Evolutionary conservation across 2,888 invertebrate species (phyloP).

Genomic region (Seira ritae): DNA sequence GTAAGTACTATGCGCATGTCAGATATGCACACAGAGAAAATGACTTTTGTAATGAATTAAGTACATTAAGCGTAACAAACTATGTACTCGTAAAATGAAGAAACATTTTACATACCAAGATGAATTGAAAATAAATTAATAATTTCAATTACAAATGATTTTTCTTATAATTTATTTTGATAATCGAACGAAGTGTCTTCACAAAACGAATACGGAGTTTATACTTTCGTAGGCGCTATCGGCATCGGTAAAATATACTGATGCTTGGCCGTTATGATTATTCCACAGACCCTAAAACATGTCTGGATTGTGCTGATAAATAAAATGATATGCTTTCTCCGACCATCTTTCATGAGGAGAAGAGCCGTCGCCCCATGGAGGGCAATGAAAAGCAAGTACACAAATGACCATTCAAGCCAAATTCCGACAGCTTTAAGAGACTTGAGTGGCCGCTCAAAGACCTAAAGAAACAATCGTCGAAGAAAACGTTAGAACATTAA

Average conservation of each 20-base stretch:
- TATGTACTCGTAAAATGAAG: neutral
- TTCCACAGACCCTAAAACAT: slow-evolving; percentile 59
- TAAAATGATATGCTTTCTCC: slow-evolving; percentile 57
- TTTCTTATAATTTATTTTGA: no score
- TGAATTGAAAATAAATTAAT: no score
- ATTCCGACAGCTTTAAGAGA: slow-evolving; percentile 56
- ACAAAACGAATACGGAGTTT: neutral
- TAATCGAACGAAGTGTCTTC: no score
- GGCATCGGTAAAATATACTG: slow-evolving; percentile 41
- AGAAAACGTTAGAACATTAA: neutral
- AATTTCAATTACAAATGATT: no score
- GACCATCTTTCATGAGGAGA: slow-evolving; percentile 59
- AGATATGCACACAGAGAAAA: neutral
- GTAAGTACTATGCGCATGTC: neutral
- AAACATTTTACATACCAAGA: neutral
- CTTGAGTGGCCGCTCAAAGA: slow-evolving; percentile 49
- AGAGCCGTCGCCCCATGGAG: slow-evolving; percentile 62
- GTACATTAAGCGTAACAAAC: neutral
- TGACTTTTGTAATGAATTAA: slow-evolving; percentile 7
- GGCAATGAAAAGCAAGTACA: slow-evolving; percentile 60
- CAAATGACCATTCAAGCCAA: slow-evolving; percentile 69
- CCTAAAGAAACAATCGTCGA: slow-evolving; percentile 34
- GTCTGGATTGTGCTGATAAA: slow-evolving; percentile 45
- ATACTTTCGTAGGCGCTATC: slow-evolving; percentile 18
- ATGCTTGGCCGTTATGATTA: slow-evolving; percentile 54